These are phyloP conservation scores for Pangasius mekongensis DNA, from an alignment of 2,797 vertebrate genomes.

Conservation along the genomic window DNA sequence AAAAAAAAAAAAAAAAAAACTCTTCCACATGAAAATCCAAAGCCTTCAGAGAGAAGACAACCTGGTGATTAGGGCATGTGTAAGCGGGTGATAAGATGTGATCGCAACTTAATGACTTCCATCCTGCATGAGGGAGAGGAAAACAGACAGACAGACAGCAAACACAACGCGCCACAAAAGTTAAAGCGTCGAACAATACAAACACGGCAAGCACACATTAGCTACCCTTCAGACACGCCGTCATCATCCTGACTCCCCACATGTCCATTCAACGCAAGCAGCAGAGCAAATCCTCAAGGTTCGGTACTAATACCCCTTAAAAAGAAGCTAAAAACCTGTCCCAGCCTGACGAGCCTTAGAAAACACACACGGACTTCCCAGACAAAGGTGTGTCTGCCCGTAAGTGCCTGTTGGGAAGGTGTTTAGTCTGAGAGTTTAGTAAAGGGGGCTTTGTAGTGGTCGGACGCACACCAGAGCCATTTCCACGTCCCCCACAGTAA, in stretches of 20 bases:
- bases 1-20: background rate
- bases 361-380: conserved; percentile 50
- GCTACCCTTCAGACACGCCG: conserved; percentile 13
- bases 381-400: conserved; percentile 57
- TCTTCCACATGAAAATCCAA: conserved; percentile 29
- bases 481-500: conserved; percentile 54
- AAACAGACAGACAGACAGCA: conserved; percentile 38
- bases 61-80: conserved; percentile 42
- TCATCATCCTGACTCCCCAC: conserved; percentile 24
- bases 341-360: conserved; percentile 41
- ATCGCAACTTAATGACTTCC: conserved; percentile 48
- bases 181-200: conserved; percentile 29
- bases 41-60: conserved; percentile 29
- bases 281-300: conserved; percentile 39
- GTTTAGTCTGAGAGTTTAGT: conserved; percentile 57
- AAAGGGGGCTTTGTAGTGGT: conserved; percentile 58
- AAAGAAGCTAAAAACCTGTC: conserved; percentile 34
- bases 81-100: conserved; percentile 43
- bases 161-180: conserved; percentile 26
- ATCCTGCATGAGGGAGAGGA: conserved; percentile 38
- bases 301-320: conserved; percentile 46
- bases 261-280: conserved; percentile 33
- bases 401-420: conserved; percentile 59
- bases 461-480: conserved; percentile 51
- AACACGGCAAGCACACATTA: conserved; percentile 17